Evolutionary conservation across 1,140 invertebrate genomes (phyloP).

Genomic region (Vanessa atalanta): DNA sequence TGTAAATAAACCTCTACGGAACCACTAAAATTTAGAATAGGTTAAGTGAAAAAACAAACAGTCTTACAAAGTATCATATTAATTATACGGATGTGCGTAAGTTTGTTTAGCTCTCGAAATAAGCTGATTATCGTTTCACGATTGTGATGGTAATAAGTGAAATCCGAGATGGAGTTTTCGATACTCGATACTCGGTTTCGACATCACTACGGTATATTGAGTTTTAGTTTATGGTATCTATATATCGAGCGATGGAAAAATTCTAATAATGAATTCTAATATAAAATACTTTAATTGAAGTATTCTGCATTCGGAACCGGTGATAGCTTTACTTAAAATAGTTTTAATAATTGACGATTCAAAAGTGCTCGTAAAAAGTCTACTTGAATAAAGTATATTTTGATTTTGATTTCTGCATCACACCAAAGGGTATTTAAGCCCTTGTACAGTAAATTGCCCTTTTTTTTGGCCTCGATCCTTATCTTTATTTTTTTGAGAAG

Average conservation of each 20-base stretch:
- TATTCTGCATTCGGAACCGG: too few species aligned
- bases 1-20: not conserved
- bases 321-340: too few species aligned
- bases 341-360: too few species aligned
- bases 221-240: not conserved
- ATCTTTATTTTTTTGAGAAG: too few species aligned
- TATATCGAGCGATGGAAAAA: not conserved
- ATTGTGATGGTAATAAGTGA: constrained; percentile 69
- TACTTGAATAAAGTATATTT: too few species aligned
- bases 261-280: not conserved
- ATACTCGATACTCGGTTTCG: constrained; percentile 26
- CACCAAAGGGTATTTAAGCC: too few species aligned
- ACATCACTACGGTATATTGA: constrained; percentile 24
- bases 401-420: too few species aligned
- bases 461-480: too few species aligned
- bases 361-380: too few species aligned
- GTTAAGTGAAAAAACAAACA: constrained; percentile 39
- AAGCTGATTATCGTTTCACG: constrained; percentile 48
- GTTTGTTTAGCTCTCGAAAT: constrained; percentile 46
- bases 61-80: constrained; percentile 42
- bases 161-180: constrained; percentile 47
- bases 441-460: too few species aligned
- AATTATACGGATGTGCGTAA: constrained; percentile 36
- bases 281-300: too few species aligned
- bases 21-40: not conserved